Percentiles rank a stretch among this genome's conserved stretches.
Evolutionary conservation across 2,113 vertebrate species (phyloP).

Genomic region (Laticauda laticaudata): DNA sequence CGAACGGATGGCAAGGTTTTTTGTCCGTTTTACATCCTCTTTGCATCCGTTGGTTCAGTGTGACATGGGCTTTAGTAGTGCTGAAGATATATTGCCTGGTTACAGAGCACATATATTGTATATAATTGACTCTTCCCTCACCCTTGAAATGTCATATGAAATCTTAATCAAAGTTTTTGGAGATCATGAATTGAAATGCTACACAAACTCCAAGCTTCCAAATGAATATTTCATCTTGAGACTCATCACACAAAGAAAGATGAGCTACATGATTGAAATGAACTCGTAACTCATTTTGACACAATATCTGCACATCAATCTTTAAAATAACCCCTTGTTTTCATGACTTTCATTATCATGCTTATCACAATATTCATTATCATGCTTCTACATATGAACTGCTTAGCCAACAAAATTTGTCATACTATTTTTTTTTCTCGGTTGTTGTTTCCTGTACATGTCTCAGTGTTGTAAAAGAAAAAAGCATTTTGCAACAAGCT

Average conservation of each 20-base stretch:
- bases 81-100: neutral
- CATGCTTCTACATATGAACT: slow-evolving; percentile 5
- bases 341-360: neutral
- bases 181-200: neutral
- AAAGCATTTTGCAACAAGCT: slow-evolving; percentile 54
- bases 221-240: neutral
- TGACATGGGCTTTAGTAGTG: too few species aligned
- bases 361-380: neutral
- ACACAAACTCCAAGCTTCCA: neutral
- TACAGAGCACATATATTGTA: neutral
- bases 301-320: neutral
- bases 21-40: too few species aligned
- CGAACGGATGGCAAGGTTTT: too few species aligned
- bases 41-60: too few species aligned
- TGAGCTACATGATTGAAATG: neutral
- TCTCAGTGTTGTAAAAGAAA: slow-evolving; percentile 45
- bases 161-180: neutral
- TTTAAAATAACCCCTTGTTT: neutral
- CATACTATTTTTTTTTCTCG: slow-evolving; percentile 9
- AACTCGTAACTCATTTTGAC: neutral
- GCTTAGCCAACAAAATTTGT: slow-evolving; percentile 22
- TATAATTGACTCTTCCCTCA: neutral
- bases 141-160: neutral
- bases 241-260: neutral
- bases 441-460: slow-evolving; percentile 22